Percentiles rank a stretch among this genome's conserved stretches.
Evolutionary conservation across 92 coral and sea anemone species (phyloP).

Genomic region (Phenganax marumi): DNA sequence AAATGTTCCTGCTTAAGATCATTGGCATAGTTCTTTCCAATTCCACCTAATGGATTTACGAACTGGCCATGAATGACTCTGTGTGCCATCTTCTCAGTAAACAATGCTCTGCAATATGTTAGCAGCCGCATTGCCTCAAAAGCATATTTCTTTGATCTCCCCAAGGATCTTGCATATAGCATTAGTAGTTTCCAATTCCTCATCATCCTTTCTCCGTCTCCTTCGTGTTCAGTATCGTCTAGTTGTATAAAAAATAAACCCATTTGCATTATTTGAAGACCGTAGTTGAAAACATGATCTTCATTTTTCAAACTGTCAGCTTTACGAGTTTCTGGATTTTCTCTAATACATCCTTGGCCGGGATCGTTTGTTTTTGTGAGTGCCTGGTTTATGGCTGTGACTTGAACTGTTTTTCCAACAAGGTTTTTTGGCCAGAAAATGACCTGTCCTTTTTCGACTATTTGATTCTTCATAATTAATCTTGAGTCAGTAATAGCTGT

Average conservation of each 20-base stretch:
- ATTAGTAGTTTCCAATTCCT: neutral
- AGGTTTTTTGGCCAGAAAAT: neutral
- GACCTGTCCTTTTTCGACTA: neutral
- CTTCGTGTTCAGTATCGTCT: neutral
- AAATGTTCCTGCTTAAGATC: constrained; percentile 50
- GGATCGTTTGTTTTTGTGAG: neutral
- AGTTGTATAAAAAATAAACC: neutral
- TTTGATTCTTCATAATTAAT: neutral
- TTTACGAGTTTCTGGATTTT: too few species aligned
- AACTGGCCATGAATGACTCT: constrained; percentile 37
- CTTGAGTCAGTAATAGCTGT: neutral
- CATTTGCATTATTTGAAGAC: neutral
- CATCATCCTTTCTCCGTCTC: neutral
- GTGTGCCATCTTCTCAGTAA: constrained; percentile 33
- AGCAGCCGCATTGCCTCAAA: neutral
- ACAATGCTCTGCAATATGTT: constrained; percentile 35
- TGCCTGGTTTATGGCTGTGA: neutral
- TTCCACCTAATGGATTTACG: constrained; percentile 39
- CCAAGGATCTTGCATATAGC: neutral
- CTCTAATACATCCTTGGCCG: neutral
- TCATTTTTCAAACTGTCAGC: neutral
- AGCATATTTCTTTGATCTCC: neutral
- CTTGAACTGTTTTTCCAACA: neutral
- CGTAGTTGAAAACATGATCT: neutral
- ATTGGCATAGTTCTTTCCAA: constrained; percentile 37